Percentiles rank a stretch among this genome's conserved stretches.
Evolutionary conservation across 2,888 invertebrate species (phyloP).

Genomic region (Zhengitettix transpicula): DNA sequence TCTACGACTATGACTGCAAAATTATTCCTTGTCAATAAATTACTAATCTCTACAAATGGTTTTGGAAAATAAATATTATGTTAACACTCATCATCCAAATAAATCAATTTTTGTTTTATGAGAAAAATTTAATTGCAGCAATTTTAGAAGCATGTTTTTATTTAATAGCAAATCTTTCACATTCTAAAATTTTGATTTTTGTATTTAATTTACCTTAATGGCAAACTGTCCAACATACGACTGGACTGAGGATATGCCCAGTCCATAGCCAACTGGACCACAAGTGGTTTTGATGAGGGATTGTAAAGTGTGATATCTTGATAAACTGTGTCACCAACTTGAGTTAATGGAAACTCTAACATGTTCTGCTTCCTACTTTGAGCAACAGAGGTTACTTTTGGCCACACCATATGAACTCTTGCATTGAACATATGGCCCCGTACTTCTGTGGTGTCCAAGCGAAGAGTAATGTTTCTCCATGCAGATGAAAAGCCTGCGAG

Average conservation of each 20-base stretch:
- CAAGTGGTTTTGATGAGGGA: slow-evolving; percentile 47
- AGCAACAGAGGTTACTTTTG: slow-evolving; percentile 27
- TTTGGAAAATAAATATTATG: no score
- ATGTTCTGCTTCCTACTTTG: slow-evolving; percentile 26
- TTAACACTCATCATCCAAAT: no score
- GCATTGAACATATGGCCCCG: slow-evolving; percentile 35
- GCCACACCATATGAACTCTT: slow-evolving; percentile 52
- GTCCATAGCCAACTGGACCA: slow-evolving; percentile 58
- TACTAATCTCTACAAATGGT: no score
- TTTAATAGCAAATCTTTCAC: no score
- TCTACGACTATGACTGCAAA: no score
- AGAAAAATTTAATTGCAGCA: no score
- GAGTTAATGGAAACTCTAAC: slow-evolving; percentile 52
- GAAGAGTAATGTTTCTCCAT: slow-evolving; percentile 53
- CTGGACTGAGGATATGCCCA: slow-evolving; percentile 33
- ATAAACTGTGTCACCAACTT: slow-evolving; percentile 49
- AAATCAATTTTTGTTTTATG: no score
- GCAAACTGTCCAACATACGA: neutral
- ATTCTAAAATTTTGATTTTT: no score
- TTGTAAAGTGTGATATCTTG: slow-evolving; percentile 53
- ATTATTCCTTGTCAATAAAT: no score
- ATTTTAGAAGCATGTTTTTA: no score
- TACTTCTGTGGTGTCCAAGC: slow-evolving; percentile 54
- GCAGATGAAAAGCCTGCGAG: slow-evolving; percentile 23
- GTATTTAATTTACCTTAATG: neutral